phyloP scores from a whole-genome alignment of 2,113 vertebrate genomes.

The Tachycineta bicolor region DNA sequence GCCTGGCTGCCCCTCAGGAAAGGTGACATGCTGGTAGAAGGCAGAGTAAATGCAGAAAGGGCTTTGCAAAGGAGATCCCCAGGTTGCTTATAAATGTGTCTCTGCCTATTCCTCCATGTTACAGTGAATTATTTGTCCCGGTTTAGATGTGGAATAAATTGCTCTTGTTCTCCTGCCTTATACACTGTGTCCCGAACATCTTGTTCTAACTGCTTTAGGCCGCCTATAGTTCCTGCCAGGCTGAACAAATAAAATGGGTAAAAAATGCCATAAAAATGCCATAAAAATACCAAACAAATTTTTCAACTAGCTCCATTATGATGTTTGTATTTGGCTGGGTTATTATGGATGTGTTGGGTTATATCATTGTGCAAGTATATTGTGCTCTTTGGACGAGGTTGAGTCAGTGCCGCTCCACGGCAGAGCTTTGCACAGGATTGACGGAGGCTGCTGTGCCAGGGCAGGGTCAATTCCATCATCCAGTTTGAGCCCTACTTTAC shows the following conservation, averaged over 20 bases:
- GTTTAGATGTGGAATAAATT: not conserved
- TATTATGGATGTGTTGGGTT: not conserved
- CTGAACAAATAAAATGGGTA: not conserved
- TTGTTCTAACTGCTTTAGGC: not conserved
- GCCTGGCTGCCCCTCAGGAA: not conserved
- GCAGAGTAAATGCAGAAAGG: not conserved
- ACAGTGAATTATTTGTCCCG: not conserved
- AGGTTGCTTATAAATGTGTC: not conserved
- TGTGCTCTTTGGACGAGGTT: not conserved
- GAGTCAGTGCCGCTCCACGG: not conserved
- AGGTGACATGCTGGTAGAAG: not conserved
- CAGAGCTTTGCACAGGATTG: not conserved
- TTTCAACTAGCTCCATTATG: not conserved
- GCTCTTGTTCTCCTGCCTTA: not conserved
- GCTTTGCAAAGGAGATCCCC: not conserved
- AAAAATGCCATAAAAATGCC: conserved; percentile 2
- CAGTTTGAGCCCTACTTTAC: not conserved
- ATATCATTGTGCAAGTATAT: not conserved
- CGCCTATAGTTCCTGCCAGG: not conserved
- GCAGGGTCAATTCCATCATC: not conserved
- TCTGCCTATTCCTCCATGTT: not conserved
- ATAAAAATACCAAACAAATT: conserved; percentile 10
- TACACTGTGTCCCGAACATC: not conserved
- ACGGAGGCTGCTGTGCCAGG: not conserved
- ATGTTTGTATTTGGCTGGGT: conserved; percentile 4